Evolutionary conservation across 2,113 vertebrate genomes (phyloP).

Genomic region (Ailurus styani): DNA sequence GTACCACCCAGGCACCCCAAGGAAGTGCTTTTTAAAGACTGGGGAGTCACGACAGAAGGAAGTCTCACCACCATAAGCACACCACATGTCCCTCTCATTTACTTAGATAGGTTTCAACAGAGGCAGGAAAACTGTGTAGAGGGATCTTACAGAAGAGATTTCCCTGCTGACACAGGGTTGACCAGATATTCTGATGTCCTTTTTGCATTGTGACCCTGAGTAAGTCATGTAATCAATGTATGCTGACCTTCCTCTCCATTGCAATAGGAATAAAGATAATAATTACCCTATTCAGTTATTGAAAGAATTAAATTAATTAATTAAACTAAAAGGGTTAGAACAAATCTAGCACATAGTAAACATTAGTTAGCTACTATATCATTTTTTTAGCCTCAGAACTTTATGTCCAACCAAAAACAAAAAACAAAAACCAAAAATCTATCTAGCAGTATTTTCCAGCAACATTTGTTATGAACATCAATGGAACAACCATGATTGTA

Average conservation of each 20-base stretch:
- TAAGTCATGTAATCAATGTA: background rate
- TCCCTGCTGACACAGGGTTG: background rate
- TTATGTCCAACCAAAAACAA: background rate
- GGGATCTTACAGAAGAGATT: background rate
- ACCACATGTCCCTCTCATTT: background rate
- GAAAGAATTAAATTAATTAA: constrained; percentile 24
- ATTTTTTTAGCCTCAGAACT: background rate
- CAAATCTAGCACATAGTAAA: background rate
- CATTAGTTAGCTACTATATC: background rate
- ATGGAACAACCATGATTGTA: background rate
- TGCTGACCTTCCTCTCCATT: background rate
- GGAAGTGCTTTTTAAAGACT: background rate
- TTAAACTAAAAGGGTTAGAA: background rate
- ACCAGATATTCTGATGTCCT: background rate
- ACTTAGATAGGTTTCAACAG: background rate
- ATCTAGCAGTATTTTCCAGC: background rate
- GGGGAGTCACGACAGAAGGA: background rate
- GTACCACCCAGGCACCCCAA: background rate
- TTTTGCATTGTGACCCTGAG: background rate
- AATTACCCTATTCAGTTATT: background rate
- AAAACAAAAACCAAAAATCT: background rate
- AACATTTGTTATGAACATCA: background rate
- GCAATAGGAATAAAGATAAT: background rate
- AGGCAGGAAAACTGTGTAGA: background rate
- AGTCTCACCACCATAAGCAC: background rate